These are phyloP conservation scores for Apteryx mantelli DNA, from an alignment of 2,113 vertebrate species.

Conservation along the genomic window DNA sequence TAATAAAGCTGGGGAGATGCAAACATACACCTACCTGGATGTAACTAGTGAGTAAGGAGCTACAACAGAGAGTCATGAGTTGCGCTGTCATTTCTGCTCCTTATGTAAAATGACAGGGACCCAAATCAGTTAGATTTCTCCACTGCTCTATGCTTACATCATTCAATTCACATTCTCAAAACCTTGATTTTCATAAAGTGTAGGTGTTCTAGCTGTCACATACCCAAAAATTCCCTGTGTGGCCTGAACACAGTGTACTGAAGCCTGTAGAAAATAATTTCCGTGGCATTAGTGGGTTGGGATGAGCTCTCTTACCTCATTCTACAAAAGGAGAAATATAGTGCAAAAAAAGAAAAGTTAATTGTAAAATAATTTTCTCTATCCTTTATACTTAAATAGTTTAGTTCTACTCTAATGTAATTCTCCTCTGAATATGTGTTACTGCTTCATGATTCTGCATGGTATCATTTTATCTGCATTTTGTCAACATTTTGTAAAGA, in stretches of 20 bases:
- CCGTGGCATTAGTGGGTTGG: neutral
- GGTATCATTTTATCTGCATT: neutral
- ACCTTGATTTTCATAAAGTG: neutral
- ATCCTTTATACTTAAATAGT: neutral
- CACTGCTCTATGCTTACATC: neutral
- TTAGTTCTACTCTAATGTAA: neutral
- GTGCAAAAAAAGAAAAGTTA: neutral
- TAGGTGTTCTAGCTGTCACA: neutral
- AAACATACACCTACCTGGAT: slow-evolving; percentile 87
- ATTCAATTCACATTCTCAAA: fast-evolving
- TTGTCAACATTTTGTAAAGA: neutral
- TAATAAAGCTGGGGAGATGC: slow-evolving; percentile 86
- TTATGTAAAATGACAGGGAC: neutral
- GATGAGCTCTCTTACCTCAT: neutral
- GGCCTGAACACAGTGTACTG: neutral
- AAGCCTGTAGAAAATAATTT: neutral
- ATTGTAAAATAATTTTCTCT: neutral
- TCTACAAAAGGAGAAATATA: neutral
- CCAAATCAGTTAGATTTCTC: fast-evolving
- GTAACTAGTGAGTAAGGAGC: slow-evolving; percentile 88
- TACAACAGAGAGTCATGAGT: neutral
- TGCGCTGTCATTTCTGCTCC: neutral
- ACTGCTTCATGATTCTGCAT: neutral
- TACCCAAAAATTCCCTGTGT: neutral
- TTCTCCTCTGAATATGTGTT: neutral